These are phyloP conservation scores for Papilio gigon DNA, from an alignment of 2,888 invertebrate genomes.

Conservation along the genomic window DNA sequence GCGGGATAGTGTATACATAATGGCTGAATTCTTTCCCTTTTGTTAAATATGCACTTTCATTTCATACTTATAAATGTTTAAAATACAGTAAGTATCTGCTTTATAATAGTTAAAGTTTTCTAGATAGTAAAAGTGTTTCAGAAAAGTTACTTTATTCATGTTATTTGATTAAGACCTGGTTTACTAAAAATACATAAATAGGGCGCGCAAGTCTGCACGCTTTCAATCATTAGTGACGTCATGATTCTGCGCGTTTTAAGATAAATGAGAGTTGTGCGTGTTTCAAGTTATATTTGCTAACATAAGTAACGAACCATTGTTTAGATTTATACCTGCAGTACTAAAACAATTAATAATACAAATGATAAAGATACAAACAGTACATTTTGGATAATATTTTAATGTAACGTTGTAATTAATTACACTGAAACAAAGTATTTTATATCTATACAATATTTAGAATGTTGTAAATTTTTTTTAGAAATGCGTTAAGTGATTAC, in stretches of 20 bases:
- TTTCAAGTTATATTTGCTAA: conserved; percentile 11
- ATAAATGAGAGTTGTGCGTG: conserved; percentile 41
- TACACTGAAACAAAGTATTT: too few species aligned
- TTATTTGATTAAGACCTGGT: background rate
- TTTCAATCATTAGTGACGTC: conserved; percentile 40
- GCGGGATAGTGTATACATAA: background rate
- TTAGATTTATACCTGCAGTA: background rate
- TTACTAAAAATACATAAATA: conserved; percentile 5
- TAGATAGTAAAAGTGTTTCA: background rate
- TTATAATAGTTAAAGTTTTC: too few species aligned
- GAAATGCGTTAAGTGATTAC: too few species aligned
- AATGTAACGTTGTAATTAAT: too few species aligned
- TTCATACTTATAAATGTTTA: too few species aligned
- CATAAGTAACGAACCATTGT: background rate
- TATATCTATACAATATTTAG: too few species aligned
- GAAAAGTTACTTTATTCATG: background rate
- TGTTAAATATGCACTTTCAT: too few species aligned
- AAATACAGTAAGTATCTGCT: too few species aligned
- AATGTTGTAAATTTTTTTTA: too few species aligned
- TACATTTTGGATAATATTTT: too few species aligned
- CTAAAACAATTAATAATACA: background rate
- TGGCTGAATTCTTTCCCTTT: background rate
- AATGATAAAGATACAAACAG: background rate
- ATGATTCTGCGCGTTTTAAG: conserved; percentile 35
- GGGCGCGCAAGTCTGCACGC: conserved; percentile 9